These are phyloP conservation scores for Pituophis catenifer DNA, from an alignment of 2,113 vertebrate genomes.

Conservation along the genomic window DNA sequence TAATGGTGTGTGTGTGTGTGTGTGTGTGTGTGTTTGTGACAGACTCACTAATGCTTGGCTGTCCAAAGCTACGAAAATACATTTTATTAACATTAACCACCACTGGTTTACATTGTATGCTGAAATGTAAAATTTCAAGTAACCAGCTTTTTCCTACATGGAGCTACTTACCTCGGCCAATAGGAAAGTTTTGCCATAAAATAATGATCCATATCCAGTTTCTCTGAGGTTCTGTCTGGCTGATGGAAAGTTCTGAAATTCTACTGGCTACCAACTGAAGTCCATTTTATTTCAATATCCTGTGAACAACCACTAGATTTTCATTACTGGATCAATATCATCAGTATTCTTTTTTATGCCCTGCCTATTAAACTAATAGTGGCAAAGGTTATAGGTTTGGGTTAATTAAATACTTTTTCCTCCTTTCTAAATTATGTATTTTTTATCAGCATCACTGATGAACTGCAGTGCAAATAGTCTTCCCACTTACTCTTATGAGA, in stretches of 20 bases:
- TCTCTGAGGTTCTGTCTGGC: neutral
- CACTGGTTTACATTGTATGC: neutral
- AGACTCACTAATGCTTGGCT: neutral
- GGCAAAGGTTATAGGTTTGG: neutral
- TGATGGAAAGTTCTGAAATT: neutral
- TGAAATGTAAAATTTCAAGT: neutral
- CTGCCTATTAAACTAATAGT: neutral
- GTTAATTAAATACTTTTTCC: neutral
- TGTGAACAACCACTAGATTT: neutral
- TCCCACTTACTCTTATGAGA: neutral
- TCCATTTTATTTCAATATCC: neutral
- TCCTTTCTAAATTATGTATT: slow-evolving; percentile 15
- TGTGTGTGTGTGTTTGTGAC: no score
- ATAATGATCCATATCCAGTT: neutral
- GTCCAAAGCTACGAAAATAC: neutral
- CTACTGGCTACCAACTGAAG: neutral
- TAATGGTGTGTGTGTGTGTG: neutral
- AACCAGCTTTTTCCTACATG: neutral
- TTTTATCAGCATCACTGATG: neutral
- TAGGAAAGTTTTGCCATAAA: neutral
- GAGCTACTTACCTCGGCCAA: no score
- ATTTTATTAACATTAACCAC: neutral
- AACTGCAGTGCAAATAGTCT: neutral
- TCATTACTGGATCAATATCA: neutral
- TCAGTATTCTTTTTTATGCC: neutral